phyloP scores from a whole-genome alignment of 2,797 vertebrate genomes.

The Pseudochromis fuscus region DNA sequence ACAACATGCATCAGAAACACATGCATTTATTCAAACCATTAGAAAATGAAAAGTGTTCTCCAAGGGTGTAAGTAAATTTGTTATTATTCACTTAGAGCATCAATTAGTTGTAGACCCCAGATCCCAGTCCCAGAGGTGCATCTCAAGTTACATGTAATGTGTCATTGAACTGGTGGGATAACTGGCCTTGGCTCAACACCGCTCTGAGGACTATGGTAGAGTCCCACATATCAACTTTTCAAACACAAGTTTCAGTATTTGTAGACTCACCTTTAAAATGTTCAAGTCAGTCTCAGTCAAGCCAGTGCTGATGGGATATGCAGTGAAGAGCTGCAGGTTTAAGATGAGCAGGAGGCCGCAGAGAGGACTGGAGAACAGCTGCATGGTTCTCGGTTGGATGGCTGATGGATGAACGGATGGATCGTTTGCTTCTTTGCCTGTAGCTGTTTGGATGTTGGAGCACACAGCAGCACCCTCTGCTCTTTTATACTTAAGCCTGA shows the following conservation, averaged over 20 bases:
- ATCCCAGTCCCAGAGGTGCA: no score
- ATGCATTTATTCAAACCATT: not conserved
- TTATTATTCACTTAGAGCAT: not conserved
- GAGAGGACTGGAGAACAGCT: constrained; percentile 52
- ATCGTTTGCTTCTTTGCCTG: constrained; percentile 27
- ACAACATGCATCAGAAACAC: not conserved
- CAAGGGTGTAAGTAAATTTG: not conserved
- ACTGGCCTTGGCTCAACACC: no score
- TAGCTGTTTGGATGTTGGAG: constrained; percentile 58
- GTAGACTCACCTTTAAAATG: constrained; percentile 79
- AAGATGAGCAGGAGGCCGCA: constrained; percentile 75
- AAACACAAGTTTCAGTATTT: not conserved
- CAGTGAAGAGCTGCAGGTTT: constrained; percentile 62
- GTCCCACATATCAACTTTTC: not conserved
- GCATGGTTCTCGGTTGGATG: constrained; percentile 68
- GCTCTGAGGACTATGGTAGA: no score
- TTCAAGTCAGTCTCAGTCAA: constrained; percentile 74
- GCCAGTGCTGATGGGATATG: constrained; percentile 69
- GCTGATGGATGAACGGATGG: not conserved
- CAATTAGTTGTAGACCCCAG: no score
- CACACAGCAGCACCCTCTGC: constrained; percentile 26
- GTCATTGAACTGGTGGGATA: no score
- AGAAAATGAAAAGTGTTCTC: no score
- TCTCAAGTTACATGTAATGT: no score
- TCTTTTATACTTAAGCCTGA: constrained; percentile 82